Evolutionary conservation across 2,797 vertebrate species (phyloP).

Genomic region (Pogoniulus pusillus): DNA sequence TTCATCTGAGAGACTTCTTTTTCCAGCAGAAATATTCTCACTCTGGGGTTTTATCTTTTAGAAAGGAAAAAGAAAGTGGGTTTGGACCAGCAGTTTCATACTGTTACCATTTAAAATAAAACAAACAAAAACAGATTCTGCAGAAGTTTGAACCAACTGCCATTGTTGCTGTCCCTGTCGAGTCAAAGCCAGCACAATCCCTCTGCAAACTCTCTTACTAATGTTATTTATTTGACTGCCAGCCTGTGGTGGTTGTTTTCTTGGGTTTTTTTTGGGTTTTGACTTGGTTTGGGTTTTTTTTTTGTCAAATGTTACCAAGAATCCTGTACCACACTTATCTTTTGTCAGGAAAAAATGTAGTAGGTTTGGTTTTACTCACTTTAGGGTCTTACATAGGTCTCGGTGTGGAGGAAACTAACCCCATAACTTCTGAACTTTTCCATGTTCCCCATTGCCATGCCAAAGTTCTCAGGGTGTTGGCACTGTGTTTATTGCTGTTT

Average conservation of each 20-base stretch:
- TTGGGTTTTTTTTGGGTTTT: too few species aligned
- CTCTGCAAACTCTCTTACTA: conserved; percentile 3
- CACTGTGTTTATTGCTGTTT: not conserved
- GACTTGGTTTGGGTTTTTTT: too few species aligned
- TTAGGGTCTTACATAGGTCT: not conserved
- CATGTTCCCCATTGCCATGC: fast-evolving
- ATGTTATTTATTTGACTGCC: conserved; percentile 6
- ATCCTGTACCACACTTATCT: not conserved
- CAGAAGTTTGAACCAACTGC: not conserved
- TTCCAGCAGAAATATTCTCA: conserved; percentile 22
- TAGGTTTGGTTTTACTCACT: not conserved
- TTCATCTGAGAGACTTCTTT: conserved; percentile 5
- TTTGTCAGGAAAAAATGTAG: not conserved
- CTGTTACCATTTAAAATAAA: conserved; percentile 40
- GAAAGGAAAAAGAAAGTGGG: conserved; percentile 32
- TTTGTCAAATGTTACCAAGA: not conserved
- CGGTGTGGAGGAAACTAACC: not conserved
- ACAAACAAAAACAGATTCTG: conserved; percentile 34
- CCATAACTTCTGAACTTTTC: not conserved
- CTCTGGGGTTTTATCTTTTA: conserved; percentile 39
- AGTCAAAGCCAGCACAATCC: not conserved
- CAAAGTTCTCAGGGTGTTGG: not conserved
- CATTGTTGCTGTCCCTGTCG: not conserved
- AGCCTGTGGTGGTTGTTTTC: not conserved
- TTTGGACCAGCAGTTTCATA: conserved; percentile 51